Evolutionary conservation across 2,888 invertebrate species (phyloP).

Genomic region (Leptopterna dolabrata): DNA sequence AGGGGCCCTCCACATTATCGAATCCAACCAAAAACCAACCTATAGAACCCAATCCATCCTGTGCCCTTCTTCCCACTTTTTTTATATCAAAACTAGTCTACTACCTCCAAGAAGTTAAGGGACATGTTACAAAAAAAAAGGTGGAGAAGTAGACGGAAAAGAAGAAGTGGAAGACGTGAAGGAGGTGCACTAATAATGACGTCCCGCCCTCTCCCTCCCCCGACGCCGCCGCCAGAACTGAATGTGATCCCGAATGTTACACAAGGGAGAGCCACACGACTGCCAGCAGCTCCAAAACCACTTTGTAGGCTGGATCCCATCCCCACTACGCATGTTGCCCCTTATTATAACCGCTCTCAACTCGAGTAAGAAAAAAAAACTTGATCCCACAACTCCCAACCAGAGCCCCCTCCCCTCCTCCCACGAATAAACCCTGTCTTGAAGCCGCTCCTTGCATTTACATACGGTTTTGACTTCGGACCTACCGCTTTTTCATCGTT

Average conservation of each 20-base stretch:
- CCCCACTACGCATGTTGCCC: constrained; percentile 42
- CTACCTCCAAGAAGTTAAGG: constrained; percentile 5
- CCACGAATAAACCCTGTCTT: not conserved
- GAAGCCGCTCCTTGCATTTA: constrained; percentile 26
- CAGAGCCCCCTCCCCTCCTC: not conserved
- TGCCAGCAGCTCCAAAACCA: constrained; percentile 47
- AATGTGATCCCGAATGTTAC: constrained; percentile 50
- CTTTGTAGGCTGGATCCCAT: constrained; percentile 38
- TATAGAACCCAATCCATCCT: not conserved
- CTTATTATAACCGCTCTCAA: constrained; percentile 49
- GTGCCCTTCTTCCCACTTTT: constrained; percentile 1
- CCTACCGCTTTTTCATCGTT: constrained; percentile 38
- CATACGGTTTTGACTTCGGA: constrained; percentile 38
- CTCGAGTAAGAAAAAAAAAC: constrained; percentile 14
- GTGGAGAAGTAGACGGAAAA: constrained; percentile 14
- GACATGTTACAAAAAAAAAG: not conserved
- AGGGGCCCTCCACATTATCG: constrained; percentile 11
- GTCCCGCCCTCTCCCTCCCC: constrained; percentile 12
- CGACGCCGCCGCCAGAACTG: not conserved
- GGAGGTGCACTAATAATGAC: constrained; percentile 51
- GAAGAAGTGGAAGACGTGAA: constrained; percentile 33
- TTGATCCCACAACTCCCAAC: constrained; percentile 35
- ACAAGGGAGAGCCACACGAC: constrained; percentile 52
- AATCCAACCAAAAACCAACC: not conserved
- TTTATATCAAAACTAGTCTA: constrained; percentile 14